These are phyloP conservation scores for Rutilus rutilus DNA, from an alignment of 2,113 vertebrate genomes.

Conservation along the genomic window DNA sequence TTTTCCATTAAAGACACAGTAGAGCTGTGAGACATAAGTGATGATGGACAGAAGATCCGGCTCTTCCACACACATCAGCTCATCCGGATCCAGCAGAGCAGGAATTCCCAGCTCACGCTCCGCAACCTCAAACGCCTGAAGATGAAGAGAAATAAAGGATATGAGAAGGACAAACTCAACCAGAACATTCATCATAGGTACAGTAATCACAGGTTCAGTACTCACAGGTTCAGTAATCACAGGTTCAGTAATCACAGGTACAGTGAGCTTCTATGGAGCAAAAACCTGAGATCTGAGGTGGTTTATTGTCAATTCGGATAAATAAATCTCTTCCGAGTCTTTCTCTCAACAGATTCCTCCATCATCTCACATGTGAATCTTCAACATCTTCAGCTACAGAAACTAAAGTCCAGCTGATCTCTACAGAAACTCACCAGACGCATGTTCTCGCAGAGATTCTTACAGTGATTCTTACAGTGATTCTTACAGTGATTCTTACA, in stretches of 20 bases:
- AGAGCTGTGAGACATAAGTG: conserved; percentile 96
- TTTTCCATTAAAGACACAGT: conserved; percentile 89
- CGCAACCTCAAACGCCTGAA: conserved; percentile 91
- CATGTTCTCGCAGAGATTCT: conserved; percentile 96
- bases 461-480: too few relatives aligned
- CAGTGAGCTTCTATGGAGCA: not conserved
- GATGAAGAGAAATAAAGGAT: not conserved
- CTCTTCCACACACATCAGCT: conserved; percentile 96
- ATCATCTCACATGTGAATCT: not conserved
- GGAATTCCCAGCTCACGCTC: conserved; percentile 93
- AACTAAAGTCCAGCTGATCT: not conserved
- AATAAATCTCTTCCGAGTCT: not conserved
- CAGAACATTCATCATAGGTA: not conserved
- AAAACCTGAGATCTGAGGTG: not conserved
- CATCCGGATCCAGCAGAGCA: conserved; percentile 90
- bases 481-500: too few relatives aligned
- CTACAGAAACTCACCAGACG: conserved; percentile 85
- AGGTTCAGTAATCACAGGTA: too few relatives aligned
- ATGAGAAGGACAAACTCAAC: not conserved
- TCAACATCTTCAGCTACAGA: conserved; percentile 24
- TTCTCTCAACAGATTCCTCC: not conserved
- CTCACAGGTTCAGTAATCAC: too few relatives aligned
- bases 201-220: too few relatives aligned
- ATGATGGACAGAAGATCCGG: conserved; percentile 95
- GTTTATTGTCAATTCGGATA: not conserved